These are phyloP conservation scores for Crotalus tigris DNA, from an alignment of 2,113 vertebrate genomes.

Conservation along the genomic window DNA sequence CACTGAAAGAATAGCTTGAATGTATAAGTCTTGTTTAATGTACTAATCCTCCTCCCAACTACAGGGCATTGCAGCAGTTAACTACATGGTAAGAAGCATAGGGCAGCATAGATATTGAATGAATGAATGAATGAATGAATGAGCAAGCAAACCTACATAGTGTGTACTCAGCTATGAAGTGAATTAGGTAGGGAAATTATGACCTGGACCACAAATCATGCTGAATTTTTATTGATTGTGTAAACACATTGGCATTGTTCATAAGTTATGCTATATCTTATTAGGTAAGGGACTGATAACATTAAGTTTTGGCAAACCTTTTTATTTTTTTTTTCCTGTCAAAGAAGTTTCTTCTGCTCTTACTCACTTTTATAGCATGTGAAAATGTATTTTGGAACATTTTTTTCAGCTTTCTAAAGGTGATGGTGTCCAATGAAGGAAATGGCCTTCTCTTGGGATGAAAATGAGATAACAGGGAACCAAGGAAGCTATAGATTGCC, in stretches of 20 bases:
- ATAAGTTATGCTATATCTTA: background rate
- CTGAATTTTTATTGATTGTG: background rate
- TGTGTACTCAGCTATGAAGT: too few relatives aligned
- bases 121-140: too few relatives aligned
- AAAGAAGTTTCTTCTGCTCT: background rate
- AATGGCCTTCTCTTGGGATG: background rate
- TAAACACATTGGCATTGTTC: background rate
- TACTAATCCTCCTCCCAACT: background rate
- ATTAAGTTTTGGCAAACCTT: background rate
- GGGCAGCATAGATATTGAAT: background rate
- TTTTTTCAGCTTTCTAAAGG: background rate
- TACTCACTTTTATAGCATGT: background rate
- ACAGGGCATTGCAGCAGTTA: background rate
- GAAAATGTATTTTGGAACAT: background rate
- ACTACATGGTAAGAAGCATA: background rate
- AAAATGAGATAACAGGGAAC: background rate
- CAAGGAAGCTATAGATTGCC: background rate
- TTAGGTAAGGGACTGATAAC: background rate
- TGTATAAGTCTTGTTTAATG: background rate
- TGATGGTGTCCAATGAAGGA: background rate
- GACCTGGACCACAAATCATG: background rate
- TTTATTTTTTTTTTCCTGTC: background rate
- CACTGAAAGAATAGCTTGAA: background rate
- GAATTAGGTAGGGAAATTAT: too few relatives aligned
- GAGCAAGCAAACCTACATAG: too few relatives aligned